These are phyloP conservation scores for Cercopithecus neglectus DNA, from an alignment of 2,797 vertebrate genomes.

Conservation along the genomic window DNA sequence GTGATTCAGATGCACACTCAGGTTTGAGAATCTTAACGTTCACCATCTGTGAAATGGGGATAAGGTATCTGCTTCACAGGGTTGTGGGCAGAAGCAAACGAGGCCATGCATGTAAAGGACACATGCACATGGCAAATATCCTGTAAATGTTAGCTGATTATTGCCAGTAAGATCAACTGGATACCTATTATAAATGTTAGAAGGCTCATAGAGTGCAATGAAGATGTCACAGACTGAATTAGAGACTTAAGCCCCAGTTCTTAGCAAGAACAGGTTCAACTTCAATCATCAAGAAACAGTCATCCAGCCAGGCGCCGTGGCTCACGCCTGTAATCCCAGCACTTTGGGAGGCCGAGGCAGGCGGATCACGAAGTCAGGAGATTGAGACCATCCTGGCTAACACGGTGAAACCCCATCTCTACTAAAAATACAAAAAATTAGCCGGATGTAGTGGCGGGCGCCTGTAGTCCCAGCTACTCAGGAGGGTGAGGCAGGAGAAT, in stretches of 20 bases:
- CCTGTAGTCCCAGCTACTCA: too few relatives aligned
- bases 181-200: neutral
- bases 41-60: neutral
- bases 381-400: too few relatives aligned
- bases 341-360: too few relatives aligned
- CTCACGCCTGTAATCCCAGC: too few relatives aligned
- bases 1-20: neutral
- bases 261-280: neutral
- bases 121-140: rapidly evolving
- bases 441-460: rapidly evolving
- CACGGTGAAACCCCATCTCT: too few relatives aligned
- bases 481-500: too few relatives aligned
- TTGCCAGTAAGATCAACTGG: neutral
- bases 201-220: neutral
- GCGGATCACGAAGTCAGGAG: too few relatives aligned
- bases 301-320: neutral
- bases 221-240: neutral
- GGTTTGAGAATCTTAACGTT: neutral
- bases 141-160: neutral
- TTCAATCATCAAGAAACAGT: neutral
- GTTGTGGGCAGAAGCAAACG: neutral
- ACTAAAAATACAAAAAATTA: too few relatives aligned
- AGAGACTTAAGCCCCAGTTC: neutral
- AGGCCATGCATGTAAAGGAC: neutral
- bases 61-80: neutral